Base-by-base conservation (phyloP, 2,113 vertebrate genomes). In the Trematomus loennbergii region DNA sequence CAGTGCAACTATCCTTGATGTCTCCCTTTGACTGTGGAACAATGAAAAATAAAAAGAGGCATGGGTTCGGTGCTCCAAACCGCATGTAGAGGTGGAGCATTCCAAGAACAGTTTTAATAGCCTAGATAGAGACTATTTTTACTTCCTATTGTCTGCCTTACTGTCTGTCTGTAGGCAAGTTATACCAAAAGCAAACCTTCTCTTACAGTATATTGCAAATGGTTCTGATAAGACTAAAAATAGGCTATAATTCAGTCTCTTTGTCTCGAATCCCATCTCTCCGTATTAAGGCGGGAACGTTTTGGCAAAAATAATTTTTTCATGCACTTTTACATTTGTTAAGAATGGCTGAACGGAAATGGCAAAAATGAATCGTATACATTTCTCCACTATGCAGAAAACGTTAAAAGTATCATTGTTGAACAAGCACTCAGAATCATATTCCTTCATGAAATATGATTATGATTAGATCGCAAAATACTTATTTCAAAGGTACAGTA, bases 31-130 rank as follows among this genome's bases (percentile, higher is more conserved):
- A 77, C 72, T 63, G 20, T 45, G 49, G 45, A 80, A 75, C 72
- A 89, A 69, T 86, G 33, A 54, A 82, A 83, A 80, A 75, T 9
- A 60, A 67, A 81, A 83, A 67, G 60, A 64, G 75, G 45, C 16
- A 61, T n/a, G 22, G 29, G 57, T 72, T 29, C 17, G 11, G 33
- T 81, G 64, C 57, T 48, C 45, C 62, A 59, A 53, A 65, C 55
- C 43, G n/a, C 29, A 55, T 7, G 17, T n/a, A 59, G 54, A 83
- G 12, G 29, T 45, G 11, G 67, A 74, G 36, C 33, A 9, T 73
- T 80, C 79, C 45, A 81, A 72, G 48, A 66, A 61, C 25, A 55
- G 66, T 74, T 62, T 8, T 65, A 69, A 71, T 54, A 40, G 36
- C 36, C 36, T 40, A 79, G 12, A 82, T 18, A 62, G 16, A 49